Percentiles rank a stretch among this genome's conserved stretches.
Conservation (phyloP, 2,113 vertebrate species). For the Pavo muticus region DNA sequence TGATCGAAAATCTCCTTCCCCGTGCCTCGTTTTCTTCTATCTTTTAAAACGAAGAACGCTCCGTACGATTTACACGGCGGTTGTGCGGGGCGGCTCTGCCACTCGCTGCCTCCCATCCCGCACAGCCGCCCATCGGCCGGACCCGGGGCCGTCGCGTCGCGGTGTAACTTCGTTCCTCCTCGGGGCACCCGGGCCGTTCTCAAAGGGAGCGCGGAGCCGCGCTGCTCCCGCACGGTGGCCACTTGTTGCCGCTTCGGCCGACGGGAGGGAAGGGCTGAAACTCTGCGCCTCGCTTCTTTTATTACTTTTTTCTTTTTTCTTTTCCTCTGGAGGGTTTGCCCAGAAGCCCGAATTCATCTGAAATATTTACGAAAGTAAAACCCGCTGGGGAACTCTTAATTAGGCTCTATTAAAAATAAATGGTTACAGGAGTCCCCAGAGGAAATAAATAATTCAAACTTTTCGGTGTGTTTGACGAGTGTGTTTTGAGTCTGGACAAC, state of each 20-base stretch:
- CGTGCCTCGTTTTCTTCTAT: neutral
- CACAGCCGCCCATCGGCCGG: too few species aligned
- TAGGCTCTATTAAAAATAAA: conserved; percentile 51
- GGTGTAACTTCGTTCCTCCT: too few species aligned
- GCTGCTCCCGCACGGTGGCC: neutral
- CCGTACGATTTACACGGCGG: conserved; percentile 74
- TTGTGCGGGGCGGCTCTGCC: neutral
- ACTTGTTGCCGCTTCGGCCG: conserved; percentile 43
- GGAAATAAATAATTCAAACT: conserved; percentile 44
- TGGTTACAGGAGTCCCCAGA: conserved; percentile 22
- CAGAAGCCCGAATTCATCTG: neutral
- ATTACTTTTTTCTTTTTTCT: neutral
- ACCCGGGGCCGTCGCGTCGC: fast-evolving
- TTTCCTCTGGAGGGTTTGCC: neutral
- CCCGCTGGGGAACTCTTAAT: conserved; percentile 24
- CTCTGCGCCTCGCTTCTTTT: neutral
- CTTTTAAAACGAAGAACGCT: conserved; percentile 6
- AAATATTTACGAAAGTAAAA: conserved; percentile 48
- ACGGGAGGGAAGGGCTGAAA: neutral
- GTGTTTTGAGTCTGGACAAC: neutral
- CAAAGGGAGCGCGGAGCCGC: too few species aligned
- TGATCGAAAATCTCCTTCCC: neutral
- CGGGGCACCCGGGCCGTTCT: neutral
- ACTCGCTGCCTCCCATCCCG: too few species aligned
- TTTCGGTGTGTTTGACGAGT: neutral